Conservation (phyloP, 2,797 vertebrate genomes). For the Falco biarmicus region DNA sequence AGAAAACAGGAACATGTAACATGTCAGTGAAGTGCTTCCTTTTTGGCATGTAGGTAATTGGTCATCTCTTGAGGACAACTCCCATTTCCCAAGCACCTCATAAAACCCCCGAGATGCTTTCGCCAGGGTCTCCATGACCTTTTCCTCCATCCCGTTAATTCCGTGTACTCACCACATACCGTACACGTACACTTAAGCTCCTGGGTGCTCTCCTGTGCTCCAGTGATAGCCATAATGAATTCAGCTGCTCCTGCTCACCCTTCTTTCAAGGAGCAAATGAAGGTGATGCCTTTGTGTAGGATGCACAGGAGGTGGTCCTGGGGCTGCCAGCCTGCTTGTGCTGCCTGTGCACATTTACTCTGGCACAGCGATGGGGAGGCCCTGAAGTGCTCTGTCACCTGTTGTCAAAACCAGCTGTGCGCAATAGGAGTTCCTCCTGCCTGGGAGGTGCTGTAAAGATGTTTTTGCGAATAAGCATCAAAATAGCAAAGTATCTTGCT, state of each 20-base stretch:
- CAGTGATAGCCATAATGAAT: neutral
- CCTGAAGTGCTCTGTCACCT: fast-evolving
- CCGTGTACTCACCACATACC: neutral
- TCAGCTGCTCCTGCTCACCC: neutral
- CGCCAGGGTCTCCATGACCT: neutral
- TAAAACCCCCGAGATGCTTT: neutral
- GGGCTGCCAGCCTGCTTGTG: neutral
- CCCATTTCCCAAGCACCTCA: neutral
- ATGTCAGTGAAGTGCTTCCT: neutral
- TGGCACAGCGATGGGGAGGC: neutral
- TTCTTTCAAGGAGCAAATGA: neutral
- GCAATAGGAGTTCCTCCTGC: neutral
- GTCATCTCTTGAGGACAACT: neutral
- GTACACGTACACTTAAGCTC: neutral
- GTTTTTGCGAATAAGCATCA: neutral
- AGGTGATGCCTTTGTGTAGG: neutral
- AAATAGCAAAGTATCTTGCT: neutral
- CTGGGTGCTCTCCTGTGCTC: neutral
- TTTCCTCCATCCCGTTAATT: neutral
- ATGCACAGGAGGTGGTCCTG: fast-evolving
- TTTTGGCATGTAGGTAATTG: neutral
- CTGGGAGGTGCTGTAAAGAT: neutral
- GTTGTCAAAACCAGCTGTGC: neutral
- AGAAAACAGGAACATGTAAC: neutral
- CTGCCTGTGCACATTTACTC: neutral